Percentiles rank a stretch among this genome's conserved stretches.
Evolutionary conservation across 2,888 invertebrate species (phyloP).

Genomic region (Lochmaea capreae): DNA sequence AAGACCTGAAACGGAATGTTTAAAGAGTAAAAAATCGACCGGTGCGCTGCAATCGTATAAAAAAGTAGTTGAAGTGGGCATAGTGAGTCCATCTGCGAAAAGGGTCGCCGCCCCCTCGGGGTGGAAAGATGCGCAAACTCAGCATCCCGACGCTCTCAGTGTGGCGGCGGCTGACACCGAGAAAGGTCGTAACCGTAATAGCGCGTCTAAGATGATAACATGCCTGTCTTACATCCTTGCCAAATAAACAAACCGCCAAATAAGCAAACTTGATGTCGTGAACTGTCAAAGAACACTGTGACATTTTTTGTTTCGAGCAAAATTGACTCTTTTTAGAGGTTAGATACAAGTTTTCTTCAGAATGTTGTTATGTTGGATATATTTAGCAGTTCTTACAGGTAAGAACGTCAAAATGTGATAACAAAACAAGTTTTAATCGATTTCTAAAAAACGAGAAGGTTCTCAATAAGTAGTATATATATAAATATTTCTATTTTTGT

Average conservation of each 20-base stretch:
- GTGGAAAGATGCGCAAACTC: constrained; percentile 54
- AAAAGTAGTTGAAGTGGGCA: constrained; percentile 47
- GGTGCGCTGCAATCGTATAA: constrained; percentile 40
- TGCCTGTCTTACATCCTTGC: constrained; percentile 39
- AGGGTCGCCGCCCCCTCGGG: constrained; percentile 48
- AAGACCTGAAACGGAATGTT: constrained; percentile 33
- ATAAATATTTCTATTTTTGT: too few species aligned
- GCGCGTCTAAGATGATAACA: constrained; percentile 42
- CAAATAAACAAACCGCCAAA: constrained; percentile 35
- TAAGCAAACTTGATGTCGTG: constrained; percentile 7
- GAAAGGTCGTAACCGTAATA: constrained; percentile 38
- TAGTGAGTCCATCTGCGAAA: constrained; percentile 42
- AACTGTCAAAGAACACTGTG: neutral
- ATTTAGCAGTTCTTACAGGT: constrained; percentile 29
- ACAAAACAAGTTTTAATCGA: neutral
- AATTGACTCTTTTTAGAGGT: constrained; percentile 13
- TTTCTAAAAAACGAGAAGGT: too few species aligned
- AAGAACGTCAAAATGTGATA: neutral
- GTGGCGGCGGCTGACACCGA: constrained; percentile 54
- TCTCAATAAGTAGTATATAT: too few species aligned
- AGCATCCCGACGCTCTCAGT: constrained; percentile 60
- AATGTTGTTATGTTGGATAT: constrained; percentile 35
- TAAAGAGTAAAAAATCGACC: constrained; percentile 41
- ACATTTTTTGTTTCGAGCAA: neutral
- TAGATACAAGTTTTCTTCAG: constrained; percentile 12